Base-by-base conservation (phyloP, 1,140 invertebrate genomes). In the Bombus breviceps region DNA sequence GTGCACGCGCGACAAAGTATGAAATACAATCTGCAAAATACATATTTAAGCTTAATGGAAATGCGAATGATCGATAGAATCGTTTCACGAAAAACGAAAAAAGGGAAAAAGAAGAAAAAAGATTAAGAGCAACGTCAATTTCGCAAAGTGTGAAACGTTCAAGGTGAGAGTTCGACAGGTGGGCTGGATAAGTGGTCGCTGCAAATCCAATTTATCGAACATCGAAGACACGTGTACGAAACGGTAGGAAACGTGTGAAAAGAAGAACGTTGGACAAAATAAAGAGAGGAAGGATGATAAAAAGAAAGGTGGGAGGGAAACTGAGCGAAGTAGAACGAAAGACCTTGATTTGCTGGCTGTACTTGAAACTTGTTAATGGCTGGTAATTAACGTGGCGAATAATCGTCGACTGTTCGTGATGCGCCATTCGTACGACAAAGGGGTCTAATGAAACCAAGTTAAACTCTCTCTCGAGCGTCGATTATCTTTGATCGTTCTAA, bases 381-480 rank as follows among this genome's bases (percentile, higher is more conserved):
- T 15, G 39, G 57, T 74, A 85, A 85, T 85, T 85, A 81, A 69
- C 79, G 39, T 25, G 75, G 39, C 28, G 76, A 62, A 72, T 79
- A 79, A 84, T 79, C 69, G 43, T 25, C 75, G 68, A 22, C 32
- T n/a, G 80, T 62, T 81, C 80, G 57, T n/a, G 41, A 78, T 69
- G 74, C 81, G 64, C 62, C 41, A 15, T n/a, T 47, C 28, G 34
- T 12, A 25, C 22, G 62, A 84, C 47, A 69, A 69, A 79, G 22
- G 62, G 13, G 9, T 32, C 57, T 34, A 78, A 75, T 62, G 53
- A 66, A 74, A 66, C 41, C 13, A 15, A 82, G 68, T 64, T 37
- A n/a, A 64, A 62, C 53, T 74, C n/a, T 74, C 41, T 41, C 66
- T 37, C 68, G n/a, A 68, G 13, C 34, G 9, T 78, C 82, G 43